These are phyloP conservation scores for Nebria ingens DNA, from an alignment of 1,140 invertebrate genomes.

Conservation along the genomic window DNA sequence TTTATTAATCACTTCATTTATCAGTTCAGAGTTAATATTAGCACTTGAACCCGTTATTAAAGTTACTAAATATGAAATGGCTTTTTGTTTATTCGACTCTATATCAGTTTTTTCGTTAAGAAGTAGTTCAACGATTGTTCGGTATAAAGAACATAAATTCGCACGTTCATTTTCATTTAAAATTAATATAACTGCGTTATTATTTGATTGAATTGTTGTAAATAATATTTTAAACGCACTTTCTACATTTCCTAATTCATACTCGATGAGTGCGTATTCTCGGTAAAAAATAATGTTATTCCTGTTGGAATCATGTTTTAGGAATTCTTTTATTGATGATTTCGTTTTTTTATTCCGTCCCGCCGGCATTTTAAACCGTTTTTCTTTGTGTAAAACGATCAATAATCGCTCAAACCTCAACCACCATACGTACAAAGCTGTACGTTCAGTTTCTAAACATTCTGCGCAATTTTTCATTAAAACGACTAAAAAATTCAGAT, in stretches of 20 bases:
- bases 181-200: conserved; percentile 20
- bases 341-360: conserved; percentile 39
- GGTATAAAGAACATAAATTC: conserved; percentile 35
- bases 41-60: conserved; percentile 17
- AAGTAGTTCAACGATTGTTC: conserved; percentile 36
- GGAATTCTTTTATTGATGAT: conserved; percentile 40
- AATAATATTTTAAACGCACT: conserved; percentile 38
- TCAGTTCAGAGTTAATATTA: conserved; percentile 16
- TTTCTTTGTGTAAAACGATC: conserved; percentile 37
- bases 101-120: conserved; percentile 18
- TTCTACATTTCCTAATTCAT: conserved; percentile 38
- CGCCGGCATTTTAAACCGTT: conserved; percentile 31
- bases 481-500: conserved; percentile 38
- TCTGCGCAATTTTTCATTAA: conserved; percentile 34
- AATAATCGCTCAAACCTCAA: conserved; percentile 47
- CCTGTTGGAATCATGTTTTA: conserved; percentile 42
- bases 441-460: conserved; percentile 30
- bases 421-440: conserved; percentile 46
- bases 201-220: conserved; percentile 33
- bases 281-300: conserved; percentile 46
- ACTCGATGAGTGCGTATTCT: conserved; percentile 52
- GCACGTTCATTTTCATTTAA: conserved; percentile 26
- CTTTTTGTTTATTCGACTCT: conserved; percentile 12
- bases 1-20: conserved; percentile 23
- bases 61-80: conserved; percentile 23